Conservation (phyloP, 2,113 vertebrate genomes). For the Eonycteris spelaea region DNA sequence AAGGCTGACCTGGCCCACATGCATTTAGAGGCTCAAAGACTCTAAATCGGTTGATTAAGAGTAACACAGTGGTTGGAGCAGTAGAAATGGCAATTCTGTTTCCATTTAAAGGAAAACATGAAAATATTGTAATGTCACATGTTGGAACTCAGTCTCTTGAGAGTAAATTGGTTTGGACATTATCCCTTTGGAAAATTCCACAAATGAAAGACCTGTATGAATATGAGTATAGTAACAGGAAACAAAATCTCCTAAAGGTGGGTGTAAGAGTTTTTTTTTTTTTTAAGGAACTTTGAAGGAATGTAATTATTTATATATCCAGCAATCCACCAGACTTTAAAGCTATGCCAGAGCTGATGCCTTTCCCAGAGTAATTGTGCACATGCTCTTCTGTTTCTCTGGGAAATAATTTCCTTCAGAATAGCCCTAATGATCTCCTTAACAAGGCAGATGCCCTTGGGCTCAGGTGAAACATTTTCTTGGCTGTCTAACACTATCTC, state of each 20-base stretch:
- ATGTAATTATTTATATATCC: not conserved
- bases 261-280: not conserved
- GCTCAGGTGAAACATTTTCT: not conserved
- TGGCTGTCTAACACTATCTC: not conserved
- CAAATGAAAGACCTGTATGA: not conserved
- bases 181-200: not conserved
- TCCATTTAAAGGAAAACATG: not conserved
- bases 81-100: not conserved
- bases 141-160: not conserved
- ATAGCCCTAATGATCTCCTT: not conserved
- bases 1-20: not conserved
- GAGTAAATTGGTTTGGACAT: not conserved
- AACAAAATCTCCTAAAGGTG: not conserved
- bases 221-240: not conserved
- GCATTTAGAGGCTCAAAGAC: not conserved
- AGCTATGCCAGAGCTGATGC: not conserved
- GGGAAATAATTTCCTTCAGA: not conserved
- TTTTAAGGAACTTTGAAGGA: not conserved
- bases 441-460: not conserved
- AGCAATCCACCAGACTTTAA: not conserved
- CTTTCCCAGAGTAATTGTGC: not conserved
- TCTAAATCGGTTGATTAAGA: not conserved
- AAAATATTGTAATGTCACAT: not conserved
- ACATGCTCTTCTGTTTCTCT: not conserved
- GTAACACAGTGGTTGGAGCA: not conserved